Conservation (phyloP, 2,888 invertebrate genomes). For the Drepana falcataria region DNA sequence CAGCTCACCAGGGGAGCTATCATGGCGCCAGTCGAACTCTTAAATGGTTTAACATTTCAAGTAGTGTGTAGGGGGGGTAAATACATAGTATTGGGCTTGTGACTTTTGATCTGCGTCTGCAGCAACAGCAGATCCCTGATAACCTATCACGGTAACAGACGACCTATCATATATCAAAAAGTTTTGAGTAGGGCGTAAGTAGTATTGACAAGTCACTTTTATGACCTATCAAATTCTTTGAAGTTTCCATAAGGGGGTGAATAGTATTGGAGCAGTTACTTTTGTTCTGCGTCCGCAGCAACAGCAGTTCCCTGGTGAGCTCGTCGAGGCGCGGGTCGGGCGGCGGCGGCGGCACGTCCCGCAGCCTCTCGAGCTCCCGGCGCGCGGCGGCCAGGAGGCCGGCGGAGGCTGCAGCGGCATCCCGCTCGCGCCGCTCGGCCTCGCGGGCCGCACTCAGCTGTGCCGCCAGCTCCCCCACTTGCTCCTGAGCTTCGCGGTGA, state of each 20-base stretch:
- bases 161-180: too few relatives aligned
- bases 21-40: too few relatives aligned
- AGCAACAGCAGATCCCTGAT: slow-evolving; percentile 85
- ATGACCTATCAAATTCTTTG: too few relatives aligned
- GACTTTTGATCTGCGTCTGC: slow-evolving; percentile 87
- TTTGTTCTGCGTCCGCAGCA: slow-evolving; percentile 86
- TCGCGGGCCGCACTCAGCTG: slow-evolving; percentile 71
- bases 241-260: neutral
- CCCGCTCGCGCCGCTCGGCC: slow-evolving; percentile 69
- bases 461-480: slow-evolving; percentile 66
- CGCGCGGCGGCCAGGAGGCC: slow-evolving; percentile 82
- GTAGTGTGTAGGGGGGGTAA: neutral
- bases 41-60: neutral
- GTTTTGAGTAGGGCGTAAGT: too few relatives aligned
- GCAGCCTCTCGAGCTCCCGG: slow-evolving; percentile 81
- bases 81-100: slow-evolving; percentile 18
- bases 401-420: slow-evolving; percentile 71
- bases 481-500: slow-evolving; percentile 75
- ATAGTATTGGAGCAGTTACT: slow-evolving; percentile 60
- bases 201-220: too few relatives aligned
- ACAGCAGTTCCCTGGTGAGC: slow-evolving; percentile 84
- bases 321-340: slow-evolving; percentile 87
- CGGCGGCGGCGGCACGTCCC: slow-evolving; percentile 81
- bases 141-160: slow-evolving; percentile 53
- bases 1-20: too few relatives aligned